Percentiles rank a stretch among this genome's conserved stretches.
These are phyloP conservation scores for Galaxea fascicularis DNA, from an alignment of 92 coral and sea anemone species.

Conservation along the genomic window DNA sequence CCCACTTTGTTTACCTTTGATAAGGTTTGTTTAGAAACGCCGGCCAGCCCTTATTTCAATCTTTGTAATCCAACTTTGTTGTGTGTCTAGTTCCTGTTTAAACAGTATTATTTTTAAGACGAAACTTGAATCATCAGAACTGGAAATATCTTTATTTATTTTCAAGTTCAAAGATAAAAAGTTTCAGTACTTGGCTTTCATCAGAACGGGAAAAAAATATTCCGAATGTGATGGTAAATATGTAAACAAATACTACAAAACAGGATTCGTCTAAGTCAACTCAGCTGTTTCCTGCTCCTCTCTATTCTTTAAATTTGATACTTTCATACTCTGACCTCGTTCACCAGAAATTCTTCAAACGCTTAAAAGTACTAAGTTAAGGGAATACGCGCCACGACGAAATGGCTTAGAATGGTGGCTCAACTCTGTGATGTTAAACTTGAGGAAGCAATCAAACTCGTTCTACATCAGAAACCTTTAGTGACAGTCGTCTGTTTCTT, in stretches of 20 bases:
- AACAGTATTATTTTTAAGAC: too few relatives aligned
- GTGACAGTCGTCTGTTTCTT: background rate
- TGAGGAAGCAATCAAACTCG: conserved; percentile 1
- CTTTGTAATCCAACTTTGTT: too few relatives aligned
- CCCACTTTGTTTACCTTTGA: too few relatives aligned
- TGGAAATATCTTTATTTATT: too few relatives aligned
- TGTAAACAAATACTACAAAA: background rate
- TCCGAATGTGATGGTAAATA: background rate
- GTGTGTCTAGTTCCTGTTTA: too few relatives aligned
- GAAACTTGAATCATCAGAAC: too few relatives aligned
- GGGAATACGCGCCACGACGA: background rate
- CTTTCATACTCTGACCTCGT: background rate
- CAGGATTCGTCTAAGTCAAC: background rate
- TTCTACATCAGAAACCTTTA: background rate
- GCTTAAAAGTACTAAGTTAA: background rate
- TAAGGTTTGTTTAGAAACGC: too few relatives aligned
- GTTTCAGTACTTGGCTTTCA: too few relatives aligned
- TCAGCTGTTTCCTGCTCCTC: background rate
- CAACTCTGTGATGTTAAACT: conserved; percentile 13
- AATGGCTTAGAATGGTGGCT: conserved; percentile 9
- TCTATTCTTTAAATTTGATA: background rate
- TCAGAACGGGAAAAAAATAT: too few relatives aligned
- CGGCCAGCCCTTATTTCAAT: too few relatives aligned
- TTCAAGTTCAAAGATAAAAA: too few relatives aligned
- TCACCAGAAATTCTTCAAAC: background rate